phyloP scores from a whole-genome alignment of 2,113 vertebrate genomes.

The Channa maculata region DNA sequence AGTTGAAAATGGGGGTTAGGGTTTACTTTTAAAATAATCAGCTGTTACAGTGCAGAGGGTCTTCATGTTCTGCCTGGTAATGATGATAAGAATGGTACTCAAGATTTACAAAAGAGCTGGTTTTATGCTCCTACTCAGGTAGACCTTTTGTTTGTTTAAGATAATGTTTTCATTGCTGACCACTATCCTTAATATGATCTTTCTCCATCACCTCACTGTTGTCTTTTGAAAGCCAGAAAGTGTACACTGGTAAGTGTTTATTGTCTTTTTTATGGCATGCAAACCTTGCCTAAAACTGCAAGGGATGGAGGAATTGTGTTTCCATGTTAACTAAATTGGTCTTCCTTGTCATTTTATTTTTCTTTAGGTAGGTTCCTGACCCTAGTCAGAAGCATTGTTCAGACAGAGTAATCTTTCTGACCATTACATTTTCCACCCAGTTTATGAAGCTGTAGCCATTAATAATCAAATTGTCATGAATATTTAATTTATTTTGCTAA shows the following conservation, averaged over 20 bases:
- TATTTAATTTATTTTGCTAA: conserved; percentile 99
- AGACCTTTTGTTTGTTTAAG: conserved; percentile 62
- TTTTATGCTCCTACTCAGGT: conserved; percentile 77
- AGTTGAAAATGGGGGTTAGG: conserved; percentile 23
- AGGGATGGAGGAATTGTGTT: conserved; percentile 47
- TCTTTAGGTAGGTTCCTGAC: conserved; percentile 42
- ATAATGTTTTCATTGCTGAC: conserved; percentile 71
- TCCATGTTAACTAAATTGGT: conserved; percentile 35
- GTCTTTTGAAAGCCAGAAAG: conserved; percentile 34
- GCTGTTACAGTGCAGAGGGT: conserved; percentile 36
- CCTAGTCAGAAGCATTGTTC: conserved; percentile 39
- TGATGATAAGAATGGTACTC: conserved; percentile 62
- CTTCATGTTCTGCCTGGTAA: conserved; percentile 14
- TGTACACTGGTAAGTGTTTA: conserved; percentile 15
- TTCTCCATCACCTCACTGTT: conserved; percentile 45
- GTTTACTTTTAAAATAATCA: conserved; percentile 42
- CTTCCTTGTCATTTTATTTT: conserved; percentile 26
- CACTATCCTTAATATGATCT: conserved; percentile 65
- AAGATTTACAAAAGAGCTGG: conserved; percentile 67
- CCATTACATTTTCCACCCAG: conserved; percentile 66
- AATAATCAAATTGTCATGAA: conserved; percentile 90
- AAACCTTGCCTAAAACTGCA: conserved; percentile 65
- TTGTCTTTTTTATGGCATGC: conserved; percentile 20
- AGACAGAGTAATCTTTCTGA: conserved; percentile 44
- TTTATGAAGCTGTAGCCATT: conserved; percentile 85